These are phyloP conservation scores for Rhogogaster chlorosoma DNA, from an alignment of 2,888 invertebrate species.

Conservation along the genomic window DNA sequence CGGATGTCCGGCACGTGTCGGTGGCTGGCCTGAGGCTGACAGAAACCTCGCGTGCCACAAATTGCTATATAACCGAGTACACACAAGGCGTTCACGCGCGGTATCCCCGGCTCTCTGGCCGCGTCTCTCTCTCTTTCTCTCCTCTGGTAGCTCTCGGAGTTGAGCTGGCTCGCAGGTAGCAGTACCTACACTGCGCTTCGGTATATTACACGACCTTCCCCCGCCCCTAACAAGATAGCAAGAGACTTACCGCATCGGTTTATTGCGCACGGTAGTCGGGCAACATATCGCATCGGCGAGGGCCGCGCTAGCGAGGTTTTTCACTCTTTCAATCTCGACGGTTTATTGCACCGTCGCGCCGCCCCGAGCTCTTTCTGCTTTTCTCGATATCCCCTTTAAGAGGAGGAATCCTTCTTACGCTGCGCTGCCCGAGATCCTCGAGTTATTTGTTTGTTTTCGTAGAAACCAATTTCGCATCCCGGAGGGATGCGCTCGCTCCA, in stretches of 20 bases:
- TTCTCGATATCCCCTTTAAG: not conserved
- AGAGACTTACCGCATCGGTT: conserved; percentile 36
- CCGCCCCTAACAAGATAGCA: conserved; percentile 47
- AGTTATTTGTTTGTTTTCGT: conserved; percentile 48
- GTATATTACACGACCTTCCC: conserved; percentile 49
- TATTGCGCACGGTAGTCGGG: conserved; percentile 49
- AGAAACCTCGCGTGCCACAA: conserved; percentile 74
- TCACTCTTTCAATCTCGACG: conserved; percentile 30
- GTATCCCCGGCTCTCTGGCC: conserved; percentile 14
- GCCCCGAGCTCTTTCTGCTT: not conserved
- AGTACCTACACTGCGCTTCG: conserved; percentile 21
- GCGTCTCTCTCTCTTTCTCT: conserved; percentile 39
- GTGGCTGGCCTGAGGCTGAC: conserved; percentile 57
- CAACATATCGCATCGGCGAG: conserved; percentile 27
- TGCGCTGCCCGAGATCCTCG: conserved; percentile 12
- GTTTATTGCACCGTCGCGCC: conserved; percentile 36
- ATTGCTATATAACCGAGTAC: conserved; percentile 63
- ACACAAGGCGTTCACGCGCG: conserved; percentile 48
- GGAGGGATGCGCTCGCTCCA: not conserved
- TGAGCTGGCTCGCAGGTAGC: conserved; percentile 26
- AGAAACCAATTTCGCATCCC: conserved; percentile 40
- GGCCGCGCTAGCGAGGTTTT: conserved; percentile 1
- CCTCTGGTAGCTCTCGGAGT: not conserved
- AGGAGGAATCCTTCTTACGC: conserved; percentile 14
- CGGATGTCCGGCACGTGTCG: conserved; percentile 51